Conservation (phyloP, 2,888 invertebrate species). For the Cantharis rustica region DNA sequence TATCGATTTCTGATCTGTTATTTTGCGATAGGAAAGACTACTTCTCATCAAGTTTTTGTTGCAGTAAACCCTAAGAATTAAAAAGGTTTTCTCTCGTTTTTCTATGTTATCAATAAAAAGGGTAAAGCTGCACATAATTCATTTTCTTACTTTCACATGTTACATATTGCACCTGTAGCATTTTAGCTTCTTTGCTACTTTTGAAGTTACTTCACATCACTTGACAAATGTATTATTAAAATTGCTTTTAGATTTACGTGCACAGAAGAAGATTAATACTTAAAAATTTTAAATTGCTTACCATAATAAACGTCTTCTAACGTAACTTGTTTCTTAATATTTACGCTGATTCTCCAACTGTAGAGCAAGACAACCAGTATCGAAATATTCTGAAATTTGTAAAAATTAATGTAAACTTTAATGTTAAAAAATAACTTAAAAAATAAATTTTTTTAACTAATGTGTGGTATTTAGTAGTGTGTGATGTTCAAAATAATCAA, state of each 20-base stretch:
- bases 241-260: background rate
- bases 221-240: background rate
- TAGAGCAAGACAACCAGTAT: slow-evolving; percentile 75
- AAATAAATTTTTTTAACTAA: no score
- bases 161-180: background rate
- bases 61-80: background rate
- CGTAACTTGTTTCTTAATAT: slow-evolving; percentile 70
- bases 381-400: slow-evolving; percentile 72
- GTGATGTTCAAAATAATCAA: no score
- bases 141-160: background rate
- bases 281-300: slow-evolving; percentile 52
- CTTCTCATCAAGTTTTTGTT: background rate
- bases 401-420: background rate
- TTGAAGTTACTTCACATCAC: background rate
- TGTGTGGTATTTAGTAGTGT: no score
- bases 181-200: background rate
- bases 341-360: slow-evolving; percentile 76
- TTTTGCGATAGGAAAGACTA: background rate
- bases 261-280: background rate
- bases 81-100: background rate
- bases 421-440: no score
- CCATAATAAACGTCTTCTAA: slow-evolving; percentile 79
- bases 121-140: background rate
- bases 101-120: background rate
- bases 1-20: background rate